phyloP scores from a whole-genome alignment of 2,113 vertebrate genomes.

The Pituophis catenifer region DNA sequence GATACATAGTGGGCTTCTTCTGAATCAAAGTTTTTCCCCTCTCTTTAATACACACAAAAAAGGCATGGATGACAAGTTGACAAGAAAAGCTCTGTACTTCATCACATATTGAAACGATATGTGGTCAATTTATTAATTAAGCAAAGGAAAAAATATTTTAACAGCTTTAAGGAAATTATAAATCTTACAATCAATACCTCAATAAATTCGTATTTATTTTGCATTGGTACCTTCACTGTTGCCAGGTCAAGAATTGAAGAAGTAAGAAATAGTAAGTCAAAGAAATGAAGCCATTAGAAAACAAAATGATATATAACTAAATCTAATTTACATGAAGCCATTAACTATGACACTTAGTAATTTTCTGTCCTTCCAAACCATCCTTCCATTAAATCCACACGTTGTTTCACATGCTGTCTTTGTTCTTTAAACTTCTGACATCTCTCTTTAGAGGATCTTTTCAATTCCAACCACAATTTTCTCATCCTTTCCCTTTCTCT shows the following conservation, averaged over 20 bases:
- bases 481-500: not conserved
- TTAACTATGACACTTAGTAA: not conserved
- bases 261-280: not conserved
- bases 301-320: not conserved
- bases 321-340: not conserved
- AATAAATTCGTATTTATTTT: not conserved
- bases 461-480: not conserved
- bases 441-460: not conserved
- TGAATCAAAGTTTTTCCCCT: conserved; percentile 94
- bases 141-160: not conserved
- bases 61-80: not conserved
- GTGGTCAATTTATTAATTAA: not conserved
- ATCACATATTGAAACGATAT: not conserved
- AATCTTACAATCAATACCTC: not conserved
- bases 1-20: conserved; percentile 96
- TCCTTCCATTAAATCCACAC: not conserved
- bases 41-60: conserved; percentile 69
- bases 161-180: not conserved
- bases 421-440: not conserved
- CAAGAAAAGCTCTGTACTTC: not conserved
- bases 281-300: not conserved
- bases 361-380: not conserved
- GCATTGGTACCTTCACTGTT: not conserved
- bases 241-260: not conserved
- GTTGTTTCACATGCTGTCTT: not conserved